Base-by-base conservation (phyloP, 2,797 vertebrate species). In the Carapus acus region DNA sequence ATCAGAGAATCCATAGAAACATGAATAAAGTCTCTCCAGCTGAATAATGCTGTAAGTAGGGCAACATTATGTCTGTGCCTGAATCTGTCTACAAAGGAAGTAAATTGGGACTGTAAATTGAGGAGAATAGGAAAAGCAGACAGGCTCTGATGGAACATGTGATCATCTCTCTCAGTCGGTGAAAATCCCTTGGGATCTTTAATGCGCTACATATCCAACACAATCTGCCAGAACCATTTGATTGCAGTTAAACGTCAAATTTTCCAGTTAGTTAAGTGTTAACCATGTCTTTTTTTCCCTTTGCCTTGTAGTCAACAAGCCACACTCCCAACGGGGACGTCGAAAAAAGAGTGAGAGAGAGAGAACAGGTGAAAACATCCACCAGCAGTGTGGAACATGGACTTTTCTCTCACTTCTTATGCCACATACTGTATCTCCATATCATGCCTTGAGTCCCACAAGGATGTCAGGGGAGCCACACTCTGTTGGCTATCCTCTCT, bases 1-100 rank as follows among this genome's bases (percentile, higher is more conserved):
- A 33, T 33, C 31, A 8, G 3, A 7, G 14, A 33, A 33, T 6
- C 31, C 31, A 33, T 33, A 13, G 12, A 33, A 33, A 33, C 31
- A 33, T 7, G 31, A 33, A 11, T 18, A 34, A 48, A 62, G 73
- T 69, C 54, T 27, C 48, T 48, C 67, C 61, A 56, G 44, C 46
- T 46, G 22, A 67, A 54, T 51, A 66, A 58, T 24, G 49, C 42
- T 37, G 74, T 43, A 74, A 77, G 50, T 73, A 61, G 76, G 76
- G 71, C 69, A 75, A 42, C 52, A 56, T 50, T 54, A 50, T 58
- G 61, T 49, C 40, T 24, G 43, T 37, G 54, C 52, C 56, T 67
- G 69, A 67, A 66, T 75, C 59, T 58, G 57, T 57, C 36, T 64
- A 15, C 37, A n/a, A 62, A 58, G 56, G 62, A 43, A 40, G 62